Percentiles rank a stretch among this genome's conserved stretches.
Evolutionary conservation across 1,140 invertebrate species (phyloP).

Genomic region (Drosophila virilis): DNA sequence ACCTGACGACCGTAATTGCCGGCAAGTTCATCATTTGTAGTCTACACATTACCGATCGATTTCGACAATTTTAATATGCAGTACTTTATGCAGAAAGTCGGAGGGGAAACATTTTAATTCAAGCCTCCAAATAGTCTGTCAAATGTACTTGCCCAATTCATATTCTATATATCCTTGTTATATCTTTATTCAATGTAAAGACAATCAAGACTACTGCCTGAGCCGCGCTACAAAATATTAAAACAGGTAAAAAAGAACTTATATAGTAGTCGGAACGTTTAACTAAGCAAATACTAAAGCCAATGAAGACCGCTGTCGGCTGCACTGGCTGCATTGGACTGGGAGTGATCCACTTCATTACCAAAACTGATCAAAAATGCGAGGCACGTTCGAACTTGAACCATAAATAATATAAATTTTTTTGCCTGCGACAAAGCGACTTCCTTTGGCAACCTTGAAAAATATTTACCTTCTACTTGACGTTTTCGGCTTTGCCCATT

Average conservation of each 20-base stretch:
- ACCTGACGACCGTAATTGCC: background rate
- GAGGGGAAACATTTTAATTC: too few relatives aligned
- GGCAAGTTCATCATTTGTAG: background rate
- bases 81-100: background rate
- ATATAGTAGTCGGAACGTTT: background rate
- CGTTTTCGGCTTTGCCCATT: constrained; percentile 68
- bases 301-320: background rate
- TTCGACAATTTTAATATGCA: background rate
- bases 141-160: background rate
- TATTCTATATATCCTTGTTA: too few relatives aligned
- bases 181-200: too few relatives aligned
- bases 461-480: constrained; percentile 54
- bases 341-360: constrained; percentile 60
- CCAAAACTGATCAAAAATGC: constrained; percentile 58
- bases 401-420: constrained; percentile 74
- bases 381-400: constrained; percentile 56
- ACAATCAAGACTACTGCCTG: too few relatives aligned
- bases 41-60: constrained; percentile 17
- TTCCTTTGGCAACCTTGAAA: constrained; percentile 63
- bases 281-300: background rate
- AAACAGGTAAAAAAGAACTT: background rate
- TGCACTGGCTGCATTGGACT: constrained; percentile 5
- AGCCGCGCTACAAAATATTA: too few relatives aligned
- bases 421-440: constrained; percentile 22
- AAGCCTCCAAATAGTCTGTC: too few relatives aligned